phyloP scores from a whole-genome alignment of 2,888 invertebrate genomes.

The Leptopilina drosophilae region DNA sequence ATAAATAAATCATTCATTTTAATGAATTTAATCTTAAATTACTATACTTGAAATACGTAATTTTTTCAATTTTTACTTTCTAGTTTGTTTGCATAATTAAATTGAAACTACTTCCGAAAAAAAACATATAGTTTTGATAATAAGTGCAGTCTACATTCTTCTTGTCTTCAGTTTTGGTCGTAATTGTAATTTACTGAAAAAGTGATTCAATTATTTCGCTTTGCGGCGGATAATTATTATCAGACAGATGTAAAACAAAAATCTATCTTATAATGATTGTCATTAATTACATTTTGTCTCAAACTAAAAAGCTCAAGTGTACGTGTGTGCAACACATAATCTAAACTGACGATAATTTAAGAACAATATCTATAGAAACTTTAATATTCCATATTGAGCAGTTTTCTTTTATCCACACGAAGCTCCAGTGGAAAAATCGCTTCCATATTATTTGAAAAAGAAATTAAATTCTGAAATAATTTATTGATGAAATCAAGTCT shows the following conservation, averaged over 20 bases:
- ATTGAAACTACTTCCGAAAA: too few relatives aligned
- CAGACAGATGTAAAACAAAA: too few relatives aligned
- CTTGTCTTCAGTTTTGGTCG: neutral
- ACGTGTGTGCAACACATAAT: neutral
- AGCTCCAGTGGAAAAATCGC: too few relatives aligned
- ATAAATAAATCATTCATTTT: neutral
- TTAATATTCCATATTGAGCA: neutral
- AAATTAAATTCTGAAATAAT: neutral
- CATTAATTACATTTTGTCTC: constrained; percentile 18
- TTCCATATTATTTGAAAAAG: neutral
- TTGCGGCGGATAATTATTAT: too few relatives aligned
- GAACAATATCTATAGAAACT: neutral
- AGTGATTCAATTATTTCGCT: too few relatives aligned
- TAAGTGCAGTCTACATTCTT: neutral
- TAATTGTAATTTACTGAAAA: too few relatives aligned
- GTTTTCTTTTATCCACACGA: too few relatives aligned
- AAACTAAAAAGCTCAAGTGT: neutral
- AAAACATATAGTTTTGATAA: neutral
- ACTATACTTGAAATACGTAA: too few relatives aligned
- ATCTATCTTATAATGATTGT: neutral
- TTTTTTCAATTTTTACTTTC: too few relatives aligned
- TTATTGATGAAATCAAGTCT: neutral
- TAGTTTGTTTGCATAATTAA: too few relatives aligned
- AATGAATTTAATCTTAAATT: neutral
- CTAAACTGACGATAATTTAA: too few relatives aligned